Evolutionary conservation across 2,888 invertebrate genomes (phyloP).

Genomic region (Pristionchus exspectatus): DNA sequence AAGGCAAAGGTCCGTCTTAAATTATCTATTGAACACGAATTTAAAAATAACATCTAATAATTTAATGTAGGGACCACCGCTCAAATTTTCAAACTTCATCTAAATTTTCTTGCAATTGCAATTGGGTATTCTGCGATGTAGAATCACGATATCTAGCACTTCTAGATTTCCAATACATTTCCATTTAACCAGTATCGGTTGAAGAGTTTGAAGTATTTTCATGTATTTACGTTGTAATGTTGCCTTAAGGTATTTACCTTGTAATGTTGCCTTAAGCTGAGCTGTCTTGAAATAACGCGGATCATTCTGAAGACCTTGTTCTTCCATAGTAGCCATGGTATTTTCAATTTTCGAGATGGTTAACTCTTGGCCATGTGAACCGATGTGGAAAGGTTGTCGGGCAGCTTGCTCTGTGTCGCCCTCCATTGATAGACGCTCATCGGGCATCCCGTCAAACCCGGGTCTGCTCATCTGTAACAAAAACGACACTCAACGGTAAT

Average conservation of each 20-base stretch:
- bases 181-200: not conserved
- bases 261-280: constrained; percentile 61
- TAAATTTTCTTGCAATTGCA: no score
- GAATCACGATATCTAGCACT: not conserved
- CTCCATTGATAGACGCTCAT: constrained; percentile 2
- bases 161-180: not conserved
- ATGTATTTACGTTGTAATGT: constrained; percentile 58
- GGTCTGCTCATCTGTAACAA: constrained; percentile 51
- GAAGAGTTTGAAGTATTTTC: no score
- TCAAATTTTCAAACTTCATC: no score
- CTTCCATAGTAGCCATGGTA: constrained; percentile 72
- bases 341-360: constrained; percentile 73
- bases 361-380: constrained; percentile 64
- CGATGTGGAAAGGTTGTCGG: constrained; percentile 50
- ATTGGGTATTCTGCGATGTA: no score
- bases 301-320: constrained; percentile 71
- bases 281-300: constrained; percentile 68
- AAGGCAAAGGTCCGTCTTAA: constrained; percentile 36
- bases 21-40: no score
- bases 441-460: constrained; percentile 26
- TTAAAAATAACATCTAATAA: no score
- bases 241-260: constrained; percentile 60
- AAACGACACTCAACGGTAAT: no score
- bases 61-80: not conserved
- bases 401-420: constrained; percentile 15